Conservation (phyloP, 2,113 vertebrate species). For the Merops nubicus region DNA sequence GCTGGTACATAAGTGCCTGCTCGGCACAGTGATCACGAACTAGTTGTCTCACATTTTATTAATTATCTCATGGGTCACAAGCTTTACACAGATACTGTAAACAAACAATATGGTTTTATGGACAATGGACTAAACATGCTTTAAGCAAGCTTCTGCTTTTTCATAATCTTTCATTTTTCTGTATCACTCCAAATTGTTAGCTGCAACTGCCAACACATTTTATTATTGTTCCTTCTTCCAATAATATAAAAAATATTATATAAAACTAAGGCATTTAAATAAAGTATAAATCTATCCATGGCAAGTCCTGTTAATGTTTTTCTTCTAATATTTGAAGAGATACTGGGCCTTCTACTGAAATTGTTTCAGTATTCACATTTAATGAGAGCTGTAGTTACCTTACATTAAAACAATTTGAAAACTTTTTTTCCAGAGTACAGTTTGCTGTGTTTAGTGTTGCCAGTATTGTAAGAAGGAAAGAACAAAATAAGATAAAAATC, state of each 20-base stretch:
- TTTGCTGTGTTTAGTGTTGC: background rate
- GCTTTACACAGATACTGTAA: background rate
- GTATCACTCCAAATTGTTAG: background rate
- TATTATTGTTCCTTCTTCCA: background rate
- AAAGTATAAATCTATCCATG: background rate
- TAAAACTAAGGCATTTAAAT: background rate
- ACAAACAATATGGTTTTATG: background rate
- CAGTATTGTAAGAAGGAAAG: background rate
- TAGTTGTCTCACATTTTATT: background rate
- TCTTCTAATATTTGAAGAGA: background rate
- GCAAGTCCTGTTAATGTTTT: background rate
- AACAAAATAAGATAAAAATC: background rate
- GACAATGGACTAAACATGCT: background rate
- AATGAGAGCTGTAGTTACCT: background rate
- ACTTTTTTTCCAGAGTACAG: background rate
- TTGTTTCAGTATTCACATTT: background rate
- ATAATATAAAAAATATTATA: background rate
- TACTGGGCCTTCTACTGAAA: background rate
- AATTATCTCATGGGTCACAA: slow-evolving; percentile 13
- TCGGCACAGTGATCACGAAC: background rate
- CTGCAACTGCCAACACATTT: background rate
- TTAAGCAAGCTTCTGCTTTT: background rate
- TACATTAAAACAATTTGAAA: background rate
- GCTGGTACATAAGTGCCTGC: background rate
- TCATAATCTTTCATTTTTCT: background rate